Conservation (phyloP, 2,113 vertebrate species). For the Urocolius indicus region DNA sequence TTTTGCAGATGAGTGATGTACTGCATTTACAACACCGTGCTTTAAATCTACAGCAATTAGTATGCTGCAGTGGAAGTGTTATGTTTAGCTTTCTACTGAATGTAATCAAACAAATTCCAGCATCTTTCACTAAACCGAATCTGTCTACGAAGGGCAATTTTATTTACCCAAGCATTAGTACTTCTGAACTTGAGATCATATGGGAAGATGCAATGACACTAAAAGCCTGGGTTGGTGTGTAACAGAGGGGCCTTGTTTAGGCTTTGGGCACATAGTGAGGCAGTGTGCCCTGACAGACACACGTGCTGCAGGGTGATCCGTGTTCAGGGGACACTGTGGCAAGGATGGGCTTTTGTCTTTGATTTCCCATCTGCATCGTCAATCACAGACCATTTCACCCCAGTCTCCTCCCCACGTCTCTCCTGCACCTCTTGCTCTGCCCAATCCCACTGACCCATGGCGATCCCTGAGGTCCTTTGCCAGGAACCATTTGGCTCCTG, state of each 20-base stretch:
- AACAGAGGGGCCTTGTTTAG: neutral
- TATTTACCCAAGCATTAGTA: neutral
- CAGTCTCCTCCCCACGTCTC: neutral
- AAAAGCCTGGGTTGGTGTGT: rapidly evolving
- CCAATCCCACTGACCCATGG: rapidly evolving
- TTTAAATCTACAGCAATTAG: neutral
- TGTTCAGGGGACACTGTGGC: neutral
- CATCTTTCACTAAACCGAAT: neutral
- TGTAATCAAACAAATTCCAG: neutral
- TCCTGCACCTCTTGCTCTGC: neutral
- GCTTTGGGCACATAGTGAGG: rapidly evolving
- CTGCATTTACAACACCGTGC: neutral
- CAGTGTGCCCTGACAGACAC: rapidly evolving
- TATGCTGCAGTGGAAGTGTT: neutral
- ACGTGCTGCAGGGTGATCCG: rapidly evolving
- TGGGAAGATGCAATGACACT: neutral
- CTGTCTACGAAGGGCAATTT: neutral
- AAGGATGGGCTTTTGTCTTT: neutral
- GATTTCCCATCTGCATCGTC: neutral
- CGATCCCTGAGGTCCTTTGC: rapidly evolving
- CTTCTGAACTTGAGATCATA: neutral
- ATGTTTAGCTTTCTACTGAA: neutral
- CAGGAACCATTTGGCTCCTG: rapidly evolving
- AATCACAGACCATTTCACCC: rapidly evolving
- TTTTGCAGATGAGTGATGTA: neutral